Evolutionary conservation across 2,888 invertebrate species (phyloP), one percentile per base, ranked within the genome.

Genomic region (Heliconius aoede): DNA sequence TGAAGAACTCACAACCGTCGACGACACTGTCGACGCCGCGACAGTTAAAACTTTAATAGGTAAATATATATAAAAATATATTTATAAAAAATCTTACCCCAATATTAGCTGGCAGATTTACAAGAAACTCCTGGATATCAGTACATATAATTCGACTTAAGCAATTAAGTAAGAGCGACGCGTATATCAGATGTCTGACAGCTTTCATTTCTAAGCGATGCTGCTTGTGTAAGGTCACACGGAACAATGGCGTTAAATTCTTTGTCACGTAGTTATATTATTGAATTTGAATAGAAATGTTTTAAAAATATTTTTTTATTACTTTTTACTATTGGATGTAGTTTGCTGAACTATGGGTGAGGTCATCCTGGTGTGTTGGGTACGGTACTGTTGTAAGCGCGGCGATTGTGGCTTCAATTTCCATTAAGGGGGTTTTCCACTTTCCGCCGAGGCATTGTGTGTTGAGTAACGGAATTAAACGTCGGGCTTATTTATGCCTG

Each of bases 61-160:
- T n/a, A n/a, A n/a, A n/a, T n/a, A n/a, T n/a, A n/a, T n/a, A n/a
- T n/a, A n/a, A n/a, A n/a, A n/a, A n/a, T n/a, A n/a, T n/a, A n/a
- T n/a, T n/a, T n/a, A n/a, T n/a, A n/a, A 24, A n/a, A 36, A 30
- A 13, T 7, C 79, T 73, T 74, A 80, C 81, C 76, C 77, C 81
- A 74, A 81, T 9, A 21, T 77, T 79, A 18, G 72, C 40, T 2
- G 78, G 79, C 5, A 81, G 15, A 61, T 74, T 78, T 3, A 61
- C 26, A 1, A 80, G 55, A 51, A 76, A 77, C 1, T 72, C 69
- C 11, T 73, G 72, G 1, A 81, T 61, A 73, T 77, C 74, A 32
- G 73, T 74, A 3, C 51, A 76, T 51, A 69, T 62, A 15, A 71
- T 60, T 11, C 61, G 18, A 76, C 76, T 65, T 30, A 79, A 30